Percentiles rank a stretch among this genome's conserved stretches.
Evolutionary conservation across 1,140 invertebrate species (phyloP).

Genomic region (Lasaia peninsularis): DNA sequence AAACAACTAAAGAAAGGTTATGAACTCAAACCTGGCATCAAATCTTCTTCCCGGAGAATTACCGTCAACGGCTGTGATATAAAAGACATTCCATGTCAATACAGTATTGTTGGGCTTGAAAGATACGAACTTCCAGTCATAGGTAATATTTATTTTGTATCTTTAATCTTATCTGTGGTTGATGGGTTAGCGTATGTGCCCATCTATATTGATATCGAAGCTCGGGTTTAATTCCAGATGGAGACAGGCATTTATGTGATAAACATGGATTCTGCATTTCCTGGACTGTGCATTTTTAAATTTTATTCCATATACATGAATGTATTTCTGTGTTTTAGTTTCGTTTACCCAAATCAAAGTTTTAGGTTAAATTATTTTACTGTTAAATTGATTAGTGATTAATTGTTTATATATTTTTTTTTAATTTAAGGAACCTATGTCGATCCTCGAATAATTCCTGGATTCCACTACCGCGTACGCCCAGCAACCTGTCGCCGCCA

Average conservation of each 20-base stretch:
- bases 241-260: too few species aligned
- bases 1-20: too few species aligned
- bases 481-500: conserved; percentile 79
- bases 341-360: too few species aligned
- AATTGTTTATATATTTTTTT: background rate
- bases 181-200: too few species aligned
- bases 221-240: too few species aligned
- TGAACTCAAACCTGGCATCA: conserved; percentile 80
- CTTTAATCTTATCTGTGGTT: background rate
- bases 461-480: conserved; percentile 85
- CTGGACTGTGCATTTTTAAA: too few species aligned
- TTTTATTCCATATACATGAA: too few species aligned
- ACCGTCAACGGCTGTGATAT: conserved; percentile 80
- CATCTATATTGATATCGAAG: too few species aligned
- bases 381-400: too few species aligned
- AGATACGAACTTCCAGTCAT: conserved; percentile 86
- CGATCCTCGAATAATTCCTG: conserved; percentile 84
- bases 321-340: too few species aligned
- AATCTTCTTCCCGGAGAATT: conserved; percentile 78
- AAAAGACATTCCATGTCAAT: conserved; percentile 82
- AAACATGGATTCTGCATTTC: too few species aligned
- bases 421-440: conserved; percentile 82
- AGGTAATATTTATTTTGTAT: conserved; percentile 65
- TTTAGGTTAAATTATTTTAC: too few species aligned
- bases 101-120: conserved; percentile 82